phyloP scores from a whole-genome alignment of 1,140 invertebrate species.

The Ericerus pela region DNA sequence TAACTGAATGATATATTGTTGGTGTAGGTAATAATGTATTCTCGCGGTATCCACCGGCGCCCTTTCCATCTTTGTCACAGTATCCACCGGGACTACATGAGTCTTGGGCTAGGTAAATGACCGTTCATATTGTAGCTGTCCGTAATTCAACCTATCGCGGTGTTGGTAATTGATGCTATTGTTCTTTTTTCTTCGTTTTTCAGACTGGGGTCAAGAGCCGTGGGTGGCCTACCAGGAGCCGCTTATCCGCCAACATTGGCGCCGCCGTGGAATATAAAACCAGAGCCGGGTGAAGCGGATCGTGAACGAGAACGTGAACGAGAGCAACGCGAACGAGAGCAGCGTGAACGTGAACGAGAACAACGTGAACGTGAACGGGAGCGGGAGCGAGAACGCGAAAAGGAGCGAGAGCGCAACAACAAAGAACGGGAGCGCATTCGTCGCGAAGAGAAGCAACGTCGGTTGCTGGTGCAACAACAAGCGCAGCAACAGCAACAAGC shows the following conservation, averaged over 20 bases:
- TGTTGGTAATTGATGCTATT: not conserved
- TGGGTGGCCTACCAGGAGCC: constrained; percentile 1
- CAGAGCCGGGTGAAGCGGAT: constrained; percentile 18
- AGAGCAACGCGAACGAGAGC: not conserved
- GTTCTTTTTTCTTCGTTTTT: not conserved
- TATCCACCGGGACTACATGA: constrained; percentile 34
- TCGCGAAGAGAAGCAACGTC: constrained; percentile 33
- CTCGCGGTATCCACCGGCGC: constrained; percentile 49
- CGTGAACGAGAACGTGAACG: constrained; percentile 6
- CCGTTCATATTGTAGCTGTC: not conserved
- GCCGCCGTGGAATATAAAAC: constrained; percentile 16
- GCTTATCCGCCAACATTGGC: constrained; percentile 9
- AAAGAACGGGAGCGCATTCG: constrained; percentile 27
- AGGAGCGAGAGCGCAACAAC: constrained; percentile 16
- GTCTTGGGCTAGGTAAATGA: constrained; percentile 41
- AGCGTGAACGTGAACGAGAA: constrained; percentile 16
- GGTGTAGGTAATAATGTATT: constrained; percentile 47
- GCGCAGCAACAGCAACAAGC: constrained; percentile 27
- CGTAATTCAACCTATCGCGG: not conserved
- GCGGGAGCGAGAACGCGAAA: constrained; percentile 14
- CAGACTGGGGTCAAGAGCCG: constrained; percentile 9
- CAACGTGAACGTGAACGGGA: constrained; percentile 16
- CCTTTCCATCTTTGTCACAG: constrained; percentile 50
- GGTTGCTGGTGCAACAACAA: constrained; percentile 32
- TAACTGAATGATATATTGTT: constrained; percentile 13